Evolutionary conservation across 2,113 vertebrate species (phyloP).

Genomic region (Epinephelus lanceolatus): DNA sequence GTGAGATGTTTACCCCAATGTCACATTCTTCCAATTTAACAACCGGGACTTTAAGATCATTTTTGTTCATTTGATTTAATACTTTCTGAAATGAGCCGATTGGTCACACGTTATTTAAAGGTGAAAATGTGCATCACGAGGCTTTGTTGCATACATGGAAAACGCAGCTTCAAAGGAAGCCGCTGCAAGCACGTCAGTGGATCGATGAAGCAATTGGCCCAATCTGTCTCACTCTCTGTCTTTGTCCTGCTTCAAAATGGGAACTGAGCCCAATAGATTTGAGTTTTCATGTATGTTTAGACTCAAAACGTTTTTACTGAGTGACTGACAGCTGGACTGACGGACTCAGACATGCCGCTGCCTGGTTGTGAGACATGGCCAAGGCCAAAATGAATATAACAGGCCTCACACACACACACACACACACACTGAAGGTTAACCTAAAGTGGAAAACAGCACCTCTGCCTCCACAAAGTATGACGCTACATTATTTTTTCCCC

Average conservation of each 20-base stretch:
- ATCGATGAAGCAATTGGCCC: slow-evolving; percentile 1
- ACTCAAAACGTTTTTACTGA: background rate
- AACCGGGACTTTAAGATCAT: background rate
- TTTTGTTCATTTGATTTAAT: background rate
- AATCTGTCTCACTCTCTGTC: background rate
- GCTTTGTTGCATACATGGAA: background rate
- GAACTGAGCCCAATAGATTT: background rate
- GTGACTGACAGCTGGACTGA: slow-evolving; percentile 56
- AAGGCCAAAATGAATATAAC: slow-evolving; percentile 27
- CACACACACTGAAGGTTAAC: slow-evolving; percentile 33
- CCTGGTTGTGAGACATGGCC: slow-evolving; percentile 2
- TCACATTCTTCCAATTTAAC: no score
- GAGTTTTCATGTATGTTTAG: background rate
- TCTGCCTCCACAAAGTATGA: slow-evolving; percentile 48
- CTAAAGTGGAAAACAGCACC: slow-evolving; percentile 34
- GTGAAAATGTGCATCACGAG: slow-evolving; percentile 7
- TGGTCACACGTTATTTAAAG: slow-evolving; percentile 1
- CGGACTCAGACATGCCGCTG: slow-evolving; percentile 33
- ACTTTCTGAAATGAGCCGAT: background rate
- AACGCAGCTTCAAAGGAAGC: slow-evolving; percentile 1
- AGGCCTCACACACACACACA: slow-evolving; percentile 14
- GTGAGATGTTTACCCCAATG: background rate
- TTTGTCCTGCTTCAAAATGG: background rate
- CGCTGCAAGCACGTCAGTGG: background rate
- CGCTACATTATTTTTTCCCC: slow-evolving; percentile 27